Percentiles rank a stretch among this genome's conserved stretches.
Evolutionary conservation across 2,113 vertebrate species (phyloP).

Genomic region (Phodopus roborovskii): DNA sequence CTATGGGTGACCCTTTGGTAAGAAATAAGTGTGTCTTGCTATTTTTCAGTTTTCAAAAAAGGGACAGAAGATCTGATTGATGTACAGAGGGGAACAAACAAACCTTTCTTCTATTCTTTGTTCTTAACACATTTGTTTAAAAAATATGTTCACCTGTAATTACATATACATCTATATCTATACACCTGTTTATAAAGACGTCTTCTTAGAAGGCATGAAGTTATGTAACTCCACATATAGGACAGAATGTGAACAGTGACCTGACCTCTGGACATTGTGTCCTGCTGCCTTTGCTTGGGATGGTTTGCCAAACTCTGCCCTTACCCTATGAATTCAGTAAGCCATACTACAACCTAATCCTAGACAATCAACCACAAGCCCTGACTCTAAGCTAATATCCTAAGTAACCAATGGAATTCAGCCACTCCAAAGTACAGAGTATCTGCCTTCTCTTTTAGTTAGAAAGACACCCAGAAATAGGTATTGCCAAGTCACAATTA

Average conservation of each 20-base stretch:
- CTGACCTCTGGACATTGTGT: background rate
- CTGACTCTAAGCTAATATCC: background rate
- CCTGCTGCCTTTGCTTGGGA: background rate
- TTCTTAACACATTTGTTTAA: background rate
- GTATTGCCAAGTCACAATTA: background rate
- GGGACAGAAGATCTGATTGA: background rate
- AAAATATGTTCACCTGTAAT: background rate
- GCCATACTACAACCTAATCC: background rate
- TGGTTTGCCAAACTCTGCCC: background rate
- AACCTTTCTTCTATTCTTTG: background rate
- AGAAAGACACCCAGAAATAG: conserved; percentile 23
- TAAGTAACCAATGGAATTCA: background rate
- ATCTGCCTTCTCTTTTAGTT: background rate
- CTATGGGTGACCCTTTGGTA: background rate
- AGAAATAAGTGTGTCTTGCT: background rate
- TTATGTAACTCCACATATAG: background rate
- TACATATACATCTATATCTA: background rate
- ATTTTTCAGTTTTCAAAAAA: conserved; percentile 14
- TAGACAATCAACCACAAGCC: background rate
- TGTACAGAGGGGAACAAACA: background rate
- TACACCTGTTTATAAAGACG: background rate
- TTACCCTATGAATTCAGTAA: background rate
- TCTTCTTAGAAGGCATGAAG: background rate
- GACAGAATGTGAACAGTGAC: background rate
- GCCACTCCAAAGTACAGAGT: background rate